Base-by-base conservation (phyloP, 2,797 vertebrate genomes). In the Aythya fuligula region DNA sequence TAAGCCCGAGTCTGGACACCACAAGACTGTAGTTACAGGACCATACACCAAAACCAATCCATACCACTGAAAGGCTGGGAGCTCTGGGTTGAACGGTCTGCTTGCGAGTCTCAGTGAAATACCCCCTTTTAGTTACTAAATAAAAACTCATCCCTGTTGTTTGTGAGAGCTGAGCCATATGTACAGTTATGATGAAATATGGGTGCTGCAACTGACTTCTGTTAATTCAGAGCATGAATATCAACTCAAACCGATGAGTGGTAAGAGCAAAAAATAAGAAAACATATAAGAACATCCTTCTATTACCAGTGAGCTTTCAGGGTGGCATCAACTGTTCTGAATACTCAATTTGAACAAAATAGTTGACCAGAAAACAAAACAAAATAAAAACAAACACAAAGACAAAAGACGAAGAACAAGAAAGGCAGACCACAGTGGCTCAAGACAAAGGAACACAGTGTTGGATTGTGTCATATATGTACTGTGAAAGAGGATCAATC, bases 161-260 rank as follows among this genome's bases (percentile, higher is more conserved):
- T 86, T 93, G 34, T 60, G 53, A 94, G 61, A 90, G 36, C 74
- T 91, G 91, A 94, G 83, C 66, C 56, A 57, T 61, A 79, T 38
- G 56, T 43, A 90, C 20, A 81, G 41, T 85, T 86, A 90, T 61
- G 78, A 95, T 72, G 70, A 95, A 94, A 95, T 41, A 64, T 61
- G 83, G 53, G 61, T 91, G 67, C 91, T 91, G 83, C 74, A 93
- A 73, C 77, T 81, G 90, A 91, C 62, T 91, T 94, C 67, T 93
- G 56, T 86, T 94, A 91, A 86, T 87, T 95, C 69, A 85, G 65
- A 85, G 38, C 32, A 82, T 2, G 15, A 94, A 41, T 80, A 74
- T 83, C 57, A 91, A 64, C 34, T 69, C 75, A 87, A 81, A 93
- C 62, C 0, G 13, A 16, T 69, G 57, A 81, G 91, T 38, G 36